phyloP scores from a whole-genome alignment of 2,113 vertebrate species.

The Myotis brandtii region DNA sequence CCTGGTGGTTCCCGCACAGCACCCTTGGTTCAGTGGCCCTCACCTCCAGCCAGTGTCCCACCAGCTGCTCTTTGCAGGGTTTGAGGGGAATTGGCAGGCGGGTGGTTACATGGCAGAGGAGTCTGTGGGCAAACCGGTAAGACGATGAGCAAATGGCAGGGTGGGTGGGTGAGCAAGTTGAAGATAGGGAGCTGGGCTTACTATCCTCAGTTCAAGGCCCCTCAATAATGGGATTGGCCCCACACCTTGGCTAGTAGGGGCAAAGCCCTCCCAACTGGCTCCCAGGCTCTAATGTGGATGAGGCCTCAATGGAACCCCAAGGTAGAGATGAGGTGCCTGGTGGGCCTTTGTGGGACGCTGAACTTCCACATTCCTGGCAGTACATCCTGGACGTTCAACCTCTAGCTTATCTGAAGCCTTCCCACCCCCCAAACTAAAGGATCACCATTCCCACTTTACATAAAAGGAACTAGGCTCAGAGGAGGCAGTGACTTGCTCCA shows the following conservation, averaged over 20 bases:
- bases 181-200: not conserved
- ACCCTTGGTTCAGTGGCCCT: not conserved
- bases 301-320: not conserved
- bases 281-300: not conserved
- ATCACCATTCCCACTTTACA: not conserved
- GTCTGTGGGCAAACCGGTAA: not conserved
- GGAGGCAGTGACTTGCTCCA: not conserved
- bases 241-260: too few relatives aligned
- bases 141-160: not conserved
- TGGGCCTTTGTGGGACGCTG: not conserved
- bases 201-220: not conserved
- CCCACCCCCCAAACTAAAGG: not conserved
- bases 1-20: not conserved
- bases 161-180: fast-evolving
- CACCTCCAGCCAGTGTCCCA: not conserved
- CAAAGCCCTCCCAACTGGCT: not conserved
- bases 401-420: not conserved
- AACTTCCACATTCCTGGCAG: not conserved
- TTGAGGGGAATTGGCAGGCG: not conserved
- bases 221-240: not conserved
- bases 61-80: not conserved
- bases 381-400: not conserved
- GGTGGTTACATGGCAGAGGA: too few relatives aligned
- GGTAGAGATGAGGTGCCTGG: too few relatives aligned
- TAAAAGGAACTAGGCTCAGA: not conserved